phyloP scores from a whole-genome alignment of 2,113 vertebrate species.

The Oreochromis spilurus region DNA sequence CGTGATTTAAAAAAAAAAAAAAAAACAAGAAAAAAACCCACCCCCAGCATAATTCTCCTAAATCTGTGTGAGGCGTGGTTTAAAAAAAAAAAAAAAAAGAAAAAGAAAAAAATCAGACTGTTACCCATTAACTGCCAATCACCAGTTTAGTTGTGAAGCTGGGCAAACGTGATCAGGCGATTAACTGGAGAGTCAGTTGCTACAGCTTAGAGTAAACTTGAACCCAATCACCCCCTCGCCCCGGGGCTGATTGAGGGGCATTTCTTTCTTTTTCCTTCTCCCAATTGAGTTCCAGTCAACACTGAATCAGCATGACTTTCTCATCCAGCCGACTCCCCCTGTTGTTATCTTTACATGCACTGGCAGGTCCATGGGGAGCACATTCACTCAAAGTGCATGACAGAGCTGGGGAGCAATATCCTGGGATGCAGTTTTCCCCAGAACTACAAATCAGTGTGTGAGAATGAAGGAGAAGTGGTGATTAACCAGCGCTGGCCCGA shows the following conservation, averaged over 20 bases:
- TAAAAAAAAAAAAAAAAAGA: background rate
- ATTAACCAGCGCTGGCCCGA: conserved; percentile 25
- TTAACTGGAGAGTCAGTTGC: conserved; percentile 11
- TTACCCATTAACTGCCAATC: background rate
- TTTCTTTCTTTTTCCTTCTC: background rate
- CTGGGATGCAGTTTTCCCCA: background rate
- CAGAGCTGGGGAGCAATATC: background rate
- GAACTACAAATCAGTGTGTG: conserved; percentile 17
- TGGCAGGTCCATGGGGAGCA: background rate
- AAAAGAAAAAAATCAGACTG: background rate
- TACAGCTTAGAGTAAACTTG: background rate
- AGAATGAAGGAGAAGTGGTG: background rate
- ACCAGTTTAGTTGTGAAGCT: background rate
- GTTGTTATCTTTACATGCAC: background rate
- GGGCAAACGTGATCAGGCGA: background rate
- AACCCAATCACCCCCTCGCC: background rate
- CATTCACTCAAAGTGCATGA: background rate
- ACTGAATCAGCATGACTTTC: background rate
- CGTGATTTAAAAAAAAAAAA: fast-evolving
- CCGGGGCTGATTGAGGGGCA: background rate
- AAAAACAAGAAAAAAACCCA: too few species aligned
- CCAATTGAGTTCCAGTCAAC: background rate
- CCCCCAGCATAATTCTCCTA: background rate
- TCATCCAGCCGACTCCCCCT: background rate
- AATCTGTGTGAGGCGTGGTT: fast-evolving